These are phyloP conservation scores for Bembecia ichneumoniformis DNA, from an alignment of 2,888 invertebrate genomes.

Conservation along the genomic window DNA sequence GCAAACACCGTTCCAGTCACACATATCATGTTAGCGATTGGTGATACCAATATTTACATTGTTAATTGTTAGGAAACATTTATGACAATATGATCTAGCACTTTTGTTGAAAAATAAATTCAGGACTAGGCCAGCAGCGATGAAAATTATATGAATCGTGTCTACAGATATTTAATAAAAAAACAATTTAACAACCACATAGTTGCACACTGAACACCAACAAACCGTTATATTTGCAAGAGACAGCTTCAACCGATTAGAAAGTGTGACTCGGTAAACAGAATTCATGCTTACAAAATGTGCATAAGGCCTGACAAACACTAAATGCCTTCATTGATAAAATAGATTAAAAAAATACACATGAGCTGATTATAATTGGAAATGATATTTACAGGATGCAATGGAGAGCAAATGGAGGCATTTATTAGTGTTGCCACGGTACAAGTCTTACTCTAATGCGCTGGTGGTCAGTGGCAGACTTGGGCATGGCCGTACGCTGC, in stretches of 20 bases:
- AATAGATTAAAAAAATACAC: too few species aligned
- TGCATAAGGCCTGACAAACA: conserved; percentile 16
- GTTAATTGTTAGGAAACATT: conserved; percentile 36
- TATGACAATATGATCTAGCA: conserved; percentile 19
- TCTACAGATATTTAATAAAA: conserved; percentile 12
- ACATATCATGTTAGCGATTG: conserved; percentile 21
- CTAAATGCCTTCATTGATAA: conserved; percentile 44
- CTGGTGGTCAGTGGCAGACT: conserved; percentile 88
- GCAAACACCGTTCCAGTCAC: conserved; percentile 4
- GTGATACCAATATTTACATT: conserved; percentile 27
- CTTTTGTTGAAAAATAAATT: background rate
- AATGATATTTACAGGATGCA: background rate
- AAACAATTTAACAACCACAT: conserved; percentile 21
- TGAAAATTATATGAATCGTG: background rate
- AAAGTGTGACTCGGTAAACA: conserved; percentile 32
- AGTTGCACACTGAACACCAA: conserved; percentile 69
- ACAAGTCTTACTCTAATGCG: conserved; percentile 89
- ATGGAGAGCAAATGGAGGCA: conserved; percentile 36
- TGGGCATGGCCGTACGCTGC: conserved; percentile 89
- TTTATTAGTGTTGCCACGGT: conserved; percentile 27
- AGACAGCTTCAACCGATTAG: conserved; percentile 41
- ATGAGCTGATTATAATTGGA: background rate
- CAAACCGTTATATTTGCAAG: conserved; percentile 30
- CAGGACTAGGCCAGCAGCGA: background rate
- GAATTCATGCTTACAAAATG: conserved; percentile 41